Conservation (phyloP, 2,113 vertebrate genomes). For the Vidua macroura region DNA sequence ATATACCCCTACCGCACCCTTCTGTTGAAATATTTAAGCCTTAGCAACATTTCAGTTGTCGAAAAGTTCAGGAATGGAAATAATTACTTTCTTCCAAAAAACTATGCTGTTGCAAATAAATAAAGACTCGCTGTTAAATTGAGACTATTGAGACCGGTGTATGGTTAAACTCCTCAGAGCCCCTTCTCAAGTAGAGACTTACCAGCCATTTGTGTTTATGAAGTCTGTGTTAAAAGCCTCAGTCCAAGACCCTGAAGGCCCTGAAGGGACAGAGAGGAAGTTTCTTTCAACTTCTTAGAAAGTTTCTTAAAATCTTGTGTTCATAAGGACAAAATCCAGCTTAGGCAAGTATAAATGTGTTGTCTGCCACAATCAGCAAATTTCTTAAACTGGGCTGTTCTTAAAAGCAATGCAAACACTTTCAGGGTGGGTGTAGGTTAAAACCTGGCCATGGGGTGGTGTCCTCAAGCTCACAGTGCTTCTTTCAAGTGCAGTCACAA, state of each 20-base stretch:
- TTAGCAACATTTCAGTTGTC: not conserved
- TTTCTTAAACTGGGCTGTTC: not conserved
- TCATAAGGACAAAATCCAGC: not conserved
- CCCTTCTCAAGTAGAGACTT: not conserved
- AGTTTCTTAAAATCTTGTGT: not conserved
- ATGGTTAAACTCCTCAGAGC: not conserved
- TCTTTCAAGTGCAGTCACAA: not conserved
- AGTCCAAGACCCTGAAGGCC: not conserved
- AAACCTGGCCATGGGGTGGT: not conserved
- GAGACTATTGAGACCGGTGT: not conserved
- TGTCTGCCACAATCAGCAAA: not conserved
- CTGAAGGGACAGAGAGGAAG: not conserved
- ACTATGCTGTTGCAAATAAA: not conserved
- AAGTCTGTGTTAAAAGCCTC: not conserved
- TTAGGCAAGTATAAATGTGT: not conserved
- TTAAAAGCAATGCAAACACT: not conserved
- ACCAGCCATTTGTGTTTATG: not conserved
- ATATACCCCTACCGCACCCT: accelerated
- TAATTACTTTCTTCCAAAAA: not conserved
- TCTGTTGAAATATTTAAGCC: not conserved
- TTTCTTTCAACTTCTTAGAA: not conserved
- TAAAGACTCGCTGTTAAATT: not conserved
- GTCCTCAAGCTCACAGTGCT: not conserved
- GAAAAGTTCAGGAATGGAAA: not conserved
- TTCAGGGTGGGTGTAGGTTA: not conserved